phyloP scores from a whole-genome alignment of 2,113 vertebrate genomes.

The Donacobius atricapilla region DNA sequence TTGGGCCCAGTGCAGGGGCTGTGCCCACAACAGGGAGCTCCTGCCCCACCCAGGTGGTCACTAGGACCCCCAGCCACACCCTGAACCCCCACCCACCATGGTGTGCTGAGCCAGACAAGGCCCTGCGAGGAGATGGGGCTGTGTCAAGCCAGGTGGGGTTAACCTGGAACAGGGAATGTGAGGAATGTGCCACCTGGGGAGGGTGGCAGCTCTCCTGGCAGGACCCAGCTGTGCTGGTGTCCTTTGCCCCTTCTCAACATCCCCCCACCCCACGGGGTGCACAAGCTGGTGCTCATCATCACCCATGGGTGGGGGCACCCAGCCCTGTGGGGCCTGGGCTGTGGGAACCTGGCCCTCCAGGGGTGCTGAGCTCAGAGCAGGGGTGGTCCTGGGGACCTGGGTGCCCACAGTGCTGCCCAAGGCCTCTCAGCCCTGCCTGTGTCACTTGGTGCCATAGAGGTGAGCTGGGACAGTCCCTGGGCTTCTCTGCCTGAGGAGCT shows the following conservation, averaged over 20 bases:
- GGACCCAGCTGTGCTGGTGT: background rate
- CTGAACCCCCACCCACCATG: rapidly evolving
- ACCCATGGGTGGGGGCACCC: background rate
- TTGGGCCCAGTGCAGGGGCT: background rate
- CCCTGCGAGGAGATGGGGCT: background rate
- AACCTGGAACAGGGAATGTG: background rate
- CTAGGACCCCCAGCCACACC: background rate
- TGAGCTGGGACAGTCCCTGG: background rate
- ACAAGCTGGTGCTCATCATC: background rate
- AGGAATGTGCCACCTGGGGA: background rate
- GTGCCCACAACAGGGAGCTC: background rate
- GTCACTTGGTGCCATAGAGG: background rate
- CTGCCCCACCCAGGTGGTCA: background rate
- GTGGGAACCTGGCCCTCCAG: background rate
- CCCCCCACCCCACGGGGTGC: rapidly evolving
- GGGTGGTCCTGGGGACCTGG: background rate
- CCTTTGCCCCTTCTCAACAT: rapidly evolving
- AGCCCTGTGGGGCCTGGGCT: background rate
- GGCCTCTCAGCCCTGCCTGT: background rate
- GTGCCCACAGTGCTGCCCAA: background rate
- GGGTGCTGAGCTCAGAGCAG: background rate
- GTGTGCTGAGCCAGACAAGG: background rate
- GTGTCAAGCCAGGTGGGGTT: rapidly evolving
- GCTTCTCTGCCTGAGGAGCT: background rate
- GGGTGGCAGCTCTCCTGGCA: background rate